Evolutionary conservation across 2,113 vertebrate genomes (phyloP), one percentile per base, ranked within the genome.

Genomic region (Telmatochromis sp.): DNA sequence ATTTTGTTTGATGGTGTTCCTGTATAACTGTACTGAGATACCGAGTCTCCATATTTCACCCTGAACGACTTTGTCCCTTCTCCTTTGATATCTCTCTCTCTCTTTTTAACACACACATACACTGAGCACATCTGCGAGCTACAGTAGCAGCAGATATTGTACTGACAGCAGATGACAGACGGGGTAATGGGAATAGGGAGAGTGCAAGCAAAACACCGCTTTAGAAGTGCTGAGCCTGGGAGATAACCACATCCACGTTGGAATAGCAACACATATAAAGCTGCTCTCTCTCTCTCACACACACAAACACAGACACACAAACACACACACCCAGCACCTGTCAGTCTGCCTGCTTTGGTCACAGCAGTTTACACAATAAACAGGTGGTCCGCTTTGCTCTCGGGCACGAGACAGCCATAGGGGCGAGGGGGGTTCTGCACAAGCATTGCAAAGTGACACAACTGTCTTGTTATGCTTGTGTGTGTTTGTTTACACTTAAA

Each of bases 221-320:
- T 94, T 81, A 78, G 78, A 93, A 92, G 93, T 94, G 93, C 91
- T 94, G 93, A 95, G 92, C 86, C 90, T 45, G 47, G 86, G 82
- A 95, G 89, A 94, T 94, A 92, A 93, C 89, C 95, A 94, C 91
- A 11, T 89, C 87, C 42, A 80, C 81, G 21, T 73, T 7, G 9
- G 57, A 53, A 60, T 55, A 71, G 54, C 51, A 47, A 21, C 50
- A 53, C 60, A 78, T 28, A 80, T 42, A 60, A 71, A 71, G 35
- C 65, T 31, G 57, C 63, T 68, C 63, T 63, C 2, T 35, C 58
- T 58, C 57, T 4, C 33, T 1, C 50, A 28, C 21, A 26, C 23
- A 79, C 58, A 42, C 42, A 60, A 1, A 40, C 37, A 37, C 33
- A 33, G 1, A 75, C 40, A 28, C 57, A 73, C 57, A 78, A 1